Evolutionary conservation across 2,888 invertebrate genomes (phyloP).

Genomic region (Heliconius cydno): DNA sequence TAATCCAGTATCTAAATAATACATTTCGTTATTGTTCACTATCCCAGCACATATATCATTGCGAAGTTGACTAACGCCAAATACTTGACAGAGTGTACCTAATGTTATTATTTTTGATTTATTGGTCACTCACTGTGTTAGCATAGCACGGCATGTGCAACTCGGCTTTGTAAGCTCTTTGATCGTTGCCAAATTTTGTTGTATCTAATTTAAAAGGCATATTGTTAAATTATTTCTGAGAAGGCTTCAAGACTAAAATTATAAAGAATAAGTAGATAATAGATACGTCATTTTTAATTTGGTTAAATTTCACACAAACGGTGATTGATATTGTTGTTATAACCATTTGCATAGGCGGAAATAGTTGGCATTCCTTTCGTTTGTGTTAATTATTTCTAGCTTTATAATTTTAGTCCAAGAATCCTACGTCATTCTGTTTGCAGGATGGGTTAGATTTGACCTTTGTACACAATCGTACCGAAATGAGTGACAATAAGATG

Average conservation of each 20-base stretch:
- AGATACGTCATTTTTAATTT: background rate
- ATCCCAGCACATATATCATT: slow-evolving; percentile 31
- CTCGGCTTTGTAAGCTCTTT: background rate
- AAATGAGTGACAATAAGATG: slow-evolving; percentile 37
- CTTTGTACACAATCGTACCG: slow-evolving; percentile 37
- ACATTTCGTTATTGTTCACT: slow-evolving; percentile 21
- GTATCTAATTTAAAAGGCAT: background rate
- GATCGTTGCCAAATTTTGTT: background rate
- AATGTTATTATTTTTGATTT: slow-evolving; percentile 37
- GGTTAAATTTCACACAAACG: background rate
- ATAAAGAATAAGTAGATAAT: background rate
- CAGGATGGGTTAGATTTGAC: slow-evolving; percentile 34
- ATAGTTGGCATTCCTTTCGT: background rate
- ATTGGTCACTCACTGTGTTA: slow-evolving; percentile 13
- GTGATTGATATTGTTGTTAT: background rate
- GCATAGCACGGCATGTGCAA: background rate
- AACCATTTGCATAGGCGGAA: background rate
- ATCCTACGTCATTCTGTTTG: background rate
- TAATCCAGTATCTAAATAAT: slow-evolving; percentile 22
- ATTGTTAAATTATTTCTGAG: background rate
- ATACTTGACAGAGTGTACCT: slow-evolving; percentile 29
- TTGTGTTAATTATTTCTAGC: background rate
- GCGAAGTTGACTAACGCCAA: slow-evolving; percentile 32
- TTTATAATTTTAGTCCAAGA: background rate
- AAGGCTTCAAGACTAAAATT: background rate